phyloP scores from a whole-genome alignment of 2,888 invertebrate genomes.

The Empis stercorea region DNA sequence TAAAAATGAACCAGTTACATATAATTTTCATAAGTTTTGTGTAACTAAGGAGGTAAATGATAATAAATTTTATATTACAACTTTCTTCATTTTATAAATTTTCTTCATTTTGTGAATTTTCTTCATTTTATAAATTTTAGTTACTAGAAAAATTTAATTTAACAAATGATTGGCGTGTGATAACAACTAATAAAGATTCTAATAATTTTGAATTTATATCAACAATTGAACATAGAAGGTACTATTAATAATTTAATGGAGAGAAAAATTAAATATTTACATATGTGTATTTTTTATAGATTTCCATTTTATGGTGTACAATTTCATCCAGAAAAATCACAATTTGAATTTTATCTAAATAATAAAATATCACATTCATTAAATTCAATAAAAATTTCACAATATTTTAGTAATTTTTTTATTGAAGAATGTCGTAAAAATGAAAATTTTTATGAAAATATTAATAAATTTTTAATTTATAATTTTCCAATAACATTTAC shows the following conservation, averaged over 20 bases:
- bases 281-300: constrained; percentile 23
- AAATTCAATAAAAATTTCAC: constrained; percentile 48
- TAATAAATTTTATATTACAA: no score
- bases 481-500: constrained; percentile 57
- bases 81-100: no score
- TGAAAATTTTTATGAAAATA: constrained; percentile 40
- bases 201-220: constrained; percentile 61
- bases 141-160: constrained; percentile 42
- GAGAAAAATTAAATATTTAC: not conserved
- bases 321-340: constrained; percentile 84
- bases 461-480: constrained; percentile 52
- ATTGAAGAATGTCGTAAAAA: constrained; percentile 62
- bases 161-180: constrained; percentile 49
- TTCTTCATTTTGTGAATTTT: no score
- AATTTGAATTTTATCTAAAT: constrained; percentile 60
- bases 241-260: constrained; percentile 13
- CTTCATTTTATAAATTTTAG: constrained; percentile 16
- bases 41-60: constrained; percentile 44
- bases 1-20: constrained; percentile 45
- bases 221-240: constrained; percentile 55
- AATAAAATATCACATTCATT: constrained; percentile 50
- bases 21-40: constrained; percentile 56
- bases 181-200: constrained; percentile 58
- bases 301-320: constrained; percentile 80
- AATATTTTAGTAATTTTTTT: constrained; percentile 77